Base-by-base conservation (phyloP, 1,140 invertebrate genomes). In the Zaprionus nigranus region DNA sequence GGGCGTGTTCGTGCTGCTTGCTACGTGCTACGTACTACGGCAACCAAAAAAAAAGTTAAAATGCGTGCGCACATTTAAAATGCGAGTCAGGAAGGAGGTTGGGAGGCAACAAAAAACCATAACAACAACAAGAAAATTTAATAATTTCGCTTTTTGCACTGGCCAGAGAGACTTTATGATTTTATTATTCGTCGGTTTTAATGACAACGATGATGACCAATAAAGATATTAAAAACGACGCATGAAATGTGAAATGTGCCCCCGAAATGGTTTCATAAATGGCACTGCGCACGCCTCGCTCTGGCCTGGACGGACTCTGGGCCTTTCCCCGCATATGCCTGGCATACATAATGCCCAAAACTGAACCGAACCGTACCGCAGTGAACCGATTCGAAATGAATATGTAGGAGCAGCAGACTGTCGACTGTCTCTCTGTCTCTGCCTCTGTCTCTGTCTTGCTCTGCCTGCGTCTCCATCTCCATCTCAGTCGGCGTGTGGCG, bases 101-200 rank as follows among this genome's bases (percentile, higher is more conserved):
- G 30, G 30, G 40, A 46, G 40, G 40, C 40, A 46, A 17, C 36
- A 38, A 38, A 38, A 12, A 46, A 46, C 40, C n/a, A 46, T n/a
- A 46, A 46, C n/a, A 40, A 40, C 13, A 40, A 15, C 38, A 49
- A 22, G 6, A 85, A 68, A 58, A 71, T 88, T 87, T 91, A 88
- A 91, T 91, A 91, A 91, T 91, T 91, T 91, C 81, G 83, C 78
- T 91, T 88, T 91, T 91, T 91, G 81, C 83, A 69, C 86, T 86
- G 40, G 59, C 40, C 26, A 40, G 58, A 51, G 15, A 26, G 36
- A 67, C 65, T 87, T 88, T 88, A 88, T 88, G 85, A 81, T 88
- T 90, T 90, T 90, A 90, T 90, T 90, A 90, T 85, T 90, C 76
- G 17, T 77, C 81, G 79, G 83, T 90, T 88, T 90, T 90, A 90